Evolutionary conservation across 2,888 invertebrate species (phyloP).

Genomic region (Cerceris ruficornis): DNA sequence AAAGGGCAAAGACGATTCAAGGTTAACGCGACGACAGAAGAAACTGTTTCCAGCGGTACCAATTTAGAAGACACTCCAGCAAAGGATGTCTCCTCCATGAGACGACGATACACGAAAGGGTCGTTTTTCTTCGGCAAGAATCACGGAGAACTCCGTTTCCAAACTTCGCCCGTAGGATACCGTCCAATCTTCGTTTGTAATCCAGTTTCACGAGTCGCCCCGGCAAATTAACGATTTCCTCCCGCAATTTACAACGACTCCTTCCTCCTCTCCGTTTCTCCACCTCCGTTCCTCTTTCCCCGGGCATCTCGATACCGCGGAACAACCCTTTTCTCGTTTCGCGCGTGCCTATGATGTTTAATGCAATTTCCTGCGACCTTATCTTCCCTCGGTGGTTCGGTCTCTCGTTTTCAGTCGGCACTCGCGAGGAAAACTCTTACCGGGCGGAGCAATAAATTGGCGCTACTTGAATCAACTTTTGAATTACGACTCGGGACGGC

Average conservation of each 20-base stretch:
- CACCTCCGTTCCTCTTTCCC: neutral
- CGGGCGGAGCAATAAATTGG: constrained; percentile 66
- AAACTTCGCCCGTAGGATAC: neutral
- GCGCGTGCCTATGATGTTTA: constrained; percentile 51
- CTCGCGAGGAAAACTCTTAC: constrained; percentile 40
- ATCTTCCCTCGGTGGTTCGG: constrained; percentile 31
- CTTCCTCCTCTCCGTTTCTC: neutral
- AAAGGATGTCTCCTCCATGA: neutral
- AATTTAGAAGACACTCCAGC: too few relatives aligned
- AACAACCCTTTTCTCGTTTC: constrained; percentile 16
- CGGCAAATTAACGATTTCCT: neutral
- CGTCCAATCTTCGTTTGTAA: constrained; percentile 9
- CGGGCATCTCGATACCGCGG: neutral
- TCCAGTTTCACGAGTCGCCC: constrained; percentile 1
- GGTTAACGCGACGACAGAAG: too few relatives aligned
- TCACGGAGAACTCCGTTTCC: neutral
- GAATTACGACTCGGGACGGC: constrained; percentile 59
- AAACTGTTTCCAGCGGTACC: too few relatives aligned
- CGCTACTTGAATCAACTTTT: constrained; percentile 71
- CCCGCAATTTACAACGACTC: constrained; percentile 19
- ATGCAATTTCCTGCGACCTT: constrained; percentile 57
- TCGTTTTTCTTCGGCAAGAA: constrained; percentile 14
- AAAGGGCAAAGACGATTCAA: too few relatives aligned
- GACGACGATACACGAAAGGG: constrained; percentile 18
- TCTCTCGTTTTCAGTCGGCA: constrained; percentile 2